Conservation (phyloP, 2,797 vertebrate species). For the Champsocephalus gunnari region DNA sequence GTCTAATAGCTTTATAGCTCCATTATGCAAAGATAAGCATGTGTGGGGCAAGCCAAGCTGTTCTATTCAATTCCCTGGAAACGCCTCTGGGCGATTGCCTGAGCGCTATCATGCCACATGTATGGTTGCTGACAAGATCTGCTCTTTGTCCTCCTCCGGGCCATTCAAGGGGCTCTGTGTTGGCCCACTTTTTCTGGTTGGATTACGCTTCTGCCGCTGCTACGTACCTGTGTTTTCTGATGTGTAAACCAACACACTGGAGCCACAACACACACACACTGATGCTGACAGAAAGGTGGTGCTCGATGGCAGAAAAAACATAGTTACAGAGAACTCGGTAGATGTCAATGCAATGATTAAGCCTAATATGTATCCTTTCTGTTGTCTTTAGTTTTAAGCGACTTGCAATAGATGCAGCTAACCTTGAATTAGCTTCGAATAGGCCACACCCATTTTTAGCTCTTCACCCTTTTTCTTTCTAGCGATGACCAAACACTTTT, state of each 20-base stretch:
- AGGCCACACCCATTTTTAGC: too few relatives aligned
- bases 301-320: background rate
- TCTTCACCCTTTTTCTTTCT: too few relatives aligned
- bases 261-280: background rate
- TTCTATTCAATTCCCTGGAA: slow-evolving; percentile 28
- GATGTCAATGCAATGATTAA: background rate
- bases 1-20: background rate
- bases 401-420: too few relatives aligned
- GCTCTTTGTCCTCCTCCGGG: slow-evolving; percentile 68
- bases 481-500: too few relatives aligned
- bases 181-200: slow-evolving; percentile 62
- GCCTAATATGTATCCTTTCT: too few relatives aligned
- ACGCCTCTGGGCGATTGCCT: slow-evolving; percentile 33
- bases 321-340: background rate
- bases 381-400: too few relatives aligned
- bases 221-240: slow-evolving; percentile 38
- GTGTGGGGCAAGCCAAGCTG: slow-evolving; percentile 56
- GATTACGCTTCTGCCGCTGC: slow-evolving; percentile 15
- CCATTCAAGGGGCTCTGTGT: slow-evolving; percentile 57
- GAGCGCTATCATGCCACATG: slow-evolving; percentile 43
- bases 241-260: slow-evolving; percentile 11
- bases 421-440: too few relatives aligned
- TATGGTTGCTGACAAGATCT: slow-evolving; percentile 59
- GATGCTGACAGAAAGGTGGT: too few relatives aligned
- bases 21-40: slow-evolving; percentile 24